Evolutionary conservation across 2,888 invertebrate species (phyloP), one percentile per base, ranked within the genome.

Genomic region (Diabrotica balteata): DNA sequence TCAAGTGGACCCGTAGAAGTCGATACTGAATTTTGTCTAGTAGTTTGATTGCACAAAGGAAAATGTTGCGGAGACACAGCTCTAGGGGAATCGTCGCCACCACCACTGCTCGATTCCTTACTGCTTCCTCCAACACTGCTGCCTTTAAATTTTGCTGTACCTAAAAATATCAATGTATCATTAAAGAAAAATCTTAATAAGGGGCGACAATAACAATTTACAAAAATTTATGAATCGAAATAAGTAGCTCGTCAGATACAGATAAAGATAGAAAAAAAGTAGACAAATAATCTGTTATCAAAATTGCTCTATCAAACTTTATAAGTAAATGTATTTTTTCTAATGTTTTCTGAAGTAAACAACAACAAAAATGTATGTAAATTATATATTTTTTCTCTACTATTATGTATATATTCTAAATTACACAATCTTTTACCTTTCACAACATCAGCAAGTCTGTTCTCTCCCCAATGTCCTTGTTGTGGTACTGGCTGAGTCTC

Each of bases 391-490:
- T 32, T 32, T 32, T 17, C 17, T 17, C 1, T 17, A 17, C 17
- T 17, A 17, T 17, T 1, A 17, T 1, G 17, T 17, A 17, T 17
- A 32, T 32, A 32, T 32, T 32, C 32, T 32, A 32, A 32, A 32
- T 5, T 32, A 32, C 4, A 4, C 32, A 32, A 32, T 32, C 32
- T 32, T 32, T 58, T 46, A 64, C 64, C 92, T 67, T 92, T 92
- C 58, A 93, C 93, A 53, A 93, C 93, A 82, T 93, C 93, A 9
- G 93, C 90, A 78, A 93, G 86, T 80, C 92, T 89, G 82, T 87
- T 89, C 80, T 89, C 87, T 82, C 87, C 87, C 81, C 85, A 86
- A 69, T 81, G 86, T 66, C 85, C 83, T 76, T 71, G 71, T 66
- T 72, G 74, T 63, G 75, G 77, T 51, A 73, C 59, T 51, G 78